Evolutionary conservation across 2,797 vertebrate genomes (phyloP).

Genomic region (Centroberyx gerrardi): DNA sequence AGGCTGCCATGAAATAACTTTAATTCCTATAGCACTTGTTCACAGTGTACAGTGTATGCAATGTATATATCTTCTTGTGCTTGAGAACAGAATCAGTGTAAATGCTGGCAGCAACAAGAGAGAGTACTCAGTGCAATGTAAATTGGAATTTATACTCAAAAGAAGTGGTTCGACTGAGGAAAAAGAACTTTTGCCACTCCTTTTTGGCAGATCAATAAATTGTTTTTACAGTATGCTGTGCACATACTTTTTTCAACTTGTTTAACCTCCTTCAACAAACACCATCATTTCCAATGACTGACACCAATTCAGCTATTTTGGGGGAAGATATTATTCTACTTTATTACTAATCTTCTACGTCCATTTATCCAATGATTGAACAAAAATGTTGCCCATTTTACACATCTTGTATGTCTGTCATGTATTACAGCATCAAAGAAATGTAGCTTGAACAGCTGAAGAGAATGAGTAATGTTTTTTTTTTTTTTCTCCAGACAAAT

Average conservation of each 20-base stretch:
- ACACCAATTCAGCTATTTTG: conserved; percentile 9
- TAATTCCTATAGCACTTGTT: background rate
- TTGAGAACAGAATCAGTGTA: background rate
- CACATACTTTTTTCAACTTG: conserved; percentile 10
- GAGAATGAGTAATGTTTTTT: background rate
- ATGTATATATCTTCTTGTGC: background rate
- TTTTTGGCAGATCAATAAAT: background rate
- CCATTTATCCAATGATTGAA: background rate
- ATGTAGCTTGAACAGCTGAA: background rate
- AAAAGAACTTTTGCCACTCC: background rate
- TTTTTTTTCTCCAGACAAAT: conserved; percentile 4
- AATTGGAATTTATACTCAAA: background rate
- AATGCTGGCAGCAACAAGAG: background rate
- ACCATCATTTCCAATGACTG: background rate
- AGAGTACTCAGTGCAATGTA: background rate
- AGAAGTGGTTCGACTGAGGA: background rate
- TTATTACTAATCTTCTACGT: background rate
- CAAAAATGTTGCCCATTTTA: background rate
- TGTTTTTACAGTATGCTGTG: background rate
- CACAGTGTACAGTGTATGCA: background rate
- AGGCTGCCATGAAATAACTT: background rate
- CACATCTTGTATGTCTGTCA: too few species aligned
- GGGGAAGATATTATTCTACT: background rate
- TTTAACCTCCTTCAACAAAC: conserved; percentile 13
- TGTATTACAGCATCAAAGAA: background rate